These are phyloP conservation scores for Ecdyonurus torrentis DNA, from an alignment of 2,888 invertebrate species.

Conservation along the genomic window DNA sequence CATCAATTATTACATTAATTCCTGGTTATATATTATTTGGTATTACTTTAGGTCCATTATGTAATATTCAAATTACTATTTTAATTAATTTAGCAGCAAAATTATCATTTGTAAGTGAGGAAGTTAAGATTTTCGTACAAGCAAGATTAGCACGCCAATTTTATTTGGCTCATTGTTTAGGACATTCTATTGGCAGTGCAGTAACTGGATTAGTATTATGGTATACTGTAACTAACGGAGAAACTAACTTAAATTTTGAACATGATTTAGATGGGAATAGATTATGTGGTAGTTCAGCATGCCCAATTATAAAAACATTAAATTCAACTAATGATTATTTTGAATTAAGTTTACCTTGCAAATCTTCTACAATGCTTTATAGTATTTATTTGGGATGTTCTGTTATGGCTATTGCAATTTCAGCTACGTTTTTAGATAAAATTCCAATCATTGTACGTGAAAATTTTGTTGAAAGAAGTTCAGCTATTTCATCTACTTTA, in stretches of 20 bases:
- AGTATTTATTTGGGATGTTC: neutral
- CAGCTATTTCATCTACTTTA: neutral
- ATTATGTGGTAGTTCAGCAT: neutral
- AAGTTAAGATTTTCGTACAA: neutral
- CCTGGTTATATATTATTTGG: neutral
- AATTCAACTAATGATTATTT: neutral
- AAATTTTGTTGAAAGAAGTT: neutral
- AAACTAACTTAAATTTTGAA: neutral
- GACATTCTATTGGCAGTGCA: neutral
- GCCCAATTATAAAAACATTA: neutral
- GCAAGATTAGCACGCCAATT: neutral
- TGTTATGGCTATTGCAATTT: neutral
- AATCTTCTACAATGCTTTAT: neutral
- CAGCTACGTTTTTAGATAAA: neutral
- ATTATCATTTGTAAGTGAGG: neutral
- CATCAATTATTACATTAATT: neutral
- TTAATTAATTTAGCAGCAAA: neutral
- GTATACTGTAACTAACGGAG: neutral
- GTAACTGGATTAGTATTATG: neutral
- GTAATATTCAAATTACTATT: neutral
- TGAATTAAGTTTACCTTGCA: neutral
- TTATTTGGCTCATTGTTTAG: neutral
- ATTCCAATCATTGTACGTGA: neutral
- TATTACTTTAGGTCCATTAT: neutral
- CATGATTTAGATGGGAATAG: neutral